Evolutionary conservation across 2,797 vertebrate species (phyloP), one percentile per base, ranked within the genome.

Genomic region (Nyctalus aviator): DNA sequence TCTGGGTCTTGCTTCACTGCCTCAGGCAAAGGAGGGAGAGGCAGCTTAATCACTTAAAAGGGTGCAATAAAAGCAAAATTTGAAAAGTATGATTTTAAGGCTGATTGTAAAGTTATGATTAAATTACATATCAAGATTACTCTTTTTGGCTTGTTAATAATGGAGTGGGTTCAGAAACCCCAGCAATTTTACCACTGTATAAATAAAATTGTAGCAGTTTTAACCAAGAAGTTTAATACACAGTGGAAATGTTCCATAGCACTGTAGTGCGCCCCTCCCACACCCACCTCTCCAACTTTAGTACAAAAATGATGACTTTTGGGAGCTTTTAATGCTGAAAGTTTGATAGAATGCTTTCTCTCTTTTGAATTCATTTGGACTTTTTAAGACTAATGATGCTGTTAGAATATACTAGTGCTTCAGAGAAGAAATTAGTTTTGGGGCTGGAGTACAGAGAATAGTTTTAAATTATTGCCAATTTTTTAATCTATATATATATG

Each of bases 41-140:
- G 57, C 4, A 88, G 41, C 44, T 93, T 92, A 84, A 94, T 84
- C 23, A 76, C 73, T 90, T 94, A 78, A 37, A 69, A 81, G 87
- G 82, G 76, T 95, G 17, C 41, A 88, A 15, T 90, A 86, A 93
- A 96, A 94, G 57, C 66, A 93, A 72, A 95, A 84, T 94, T 62
- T 78, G 46, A 85, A 93, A 93, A 69, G 72, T 88, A 44, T 0
- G 3, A 68, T 92, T 69, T 94, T 85, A 87, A 84, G 82, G 37
- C 71, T 93, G 3, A 12, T 93, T 95, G 88, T 92, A 77, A 37
- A 79, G 8, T 88, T 92, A 64, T 15, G n/a, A n/a, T 55, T 77
- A 84, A 95, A 86, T 95, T 92, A 71, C 53, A 90, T 30, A 77
- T 93, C 66, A 93, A 71, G 62, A 88, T 88, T 87, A 82, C 90